Evolutionary conservation across 2,113 vertebrate genomes (phyloP).

Genomic region (Cinclus cinclus): DNA sequence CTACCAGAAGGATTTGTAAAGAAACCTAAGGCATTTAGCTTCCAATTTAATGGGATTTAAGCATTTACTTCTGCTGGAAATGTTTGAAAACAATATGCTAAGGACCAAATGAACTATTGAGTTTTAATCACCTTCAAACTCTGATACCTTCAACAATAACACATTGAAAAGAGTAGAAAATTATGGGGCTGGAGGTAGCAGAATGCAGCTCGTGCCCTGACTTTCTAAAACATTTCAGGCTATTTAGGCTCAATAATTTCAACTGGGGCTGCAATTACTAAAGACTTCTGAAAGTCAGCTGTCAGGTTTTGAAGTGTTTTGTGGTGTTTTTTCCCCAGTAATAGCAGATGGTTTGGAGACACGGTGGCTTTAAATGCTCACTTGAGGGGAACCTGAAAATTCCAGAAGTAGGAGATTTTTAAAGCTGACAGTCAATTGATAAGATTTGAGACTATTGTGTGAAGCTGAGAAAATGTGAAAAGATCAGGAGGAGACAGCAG

Average conservation of each 20-base stretch:
- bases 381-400: slow-evolving; percentile 26
- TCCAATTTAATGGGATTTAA: slow-evolving; percentile 52
- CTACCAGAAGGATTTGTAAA: slow-evolving; percentile 58
- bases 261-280: slow-evolving; percentile 1
- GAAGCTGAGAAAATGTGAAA: neutral
- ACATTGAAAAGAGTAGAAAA: neutral
- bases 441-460: neutral
- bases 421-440: slow-evolving; percentile 1
- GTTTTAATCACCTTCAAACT: slow-evolving; percentile 51
- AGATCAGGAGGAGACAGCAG: neutral
- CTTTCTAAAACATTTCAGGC: slow-evolving; percentile 19
- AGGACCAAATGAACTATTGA: neutral
- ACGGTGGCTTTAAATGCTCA: neutral
- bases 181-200: neutral
- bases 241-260: slow-evolving; percentile 25
- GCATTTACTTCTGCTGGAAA: slow-evolving; percentile 44
- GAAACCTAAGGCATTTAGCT: slow-evolving; percentile 48
- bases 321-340: neutral
- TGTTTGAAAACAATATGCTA: slow-evolving; percentile 38
- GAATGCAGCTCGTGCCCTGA: neutral
- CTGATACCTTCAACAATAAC: slow-evolving; percentile 23
- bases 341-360: slow-evolving; percentile 29
- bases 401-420: slow-evolving; percentile 19
- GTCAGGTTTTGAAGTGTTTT: slow-evolving; percentile 8
- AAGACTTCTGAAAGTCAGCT: slow-evolving; percentile 39